Conservation (phyloP, 2,113 vertebrate genomes). For the Mobula birostris region DNA sequence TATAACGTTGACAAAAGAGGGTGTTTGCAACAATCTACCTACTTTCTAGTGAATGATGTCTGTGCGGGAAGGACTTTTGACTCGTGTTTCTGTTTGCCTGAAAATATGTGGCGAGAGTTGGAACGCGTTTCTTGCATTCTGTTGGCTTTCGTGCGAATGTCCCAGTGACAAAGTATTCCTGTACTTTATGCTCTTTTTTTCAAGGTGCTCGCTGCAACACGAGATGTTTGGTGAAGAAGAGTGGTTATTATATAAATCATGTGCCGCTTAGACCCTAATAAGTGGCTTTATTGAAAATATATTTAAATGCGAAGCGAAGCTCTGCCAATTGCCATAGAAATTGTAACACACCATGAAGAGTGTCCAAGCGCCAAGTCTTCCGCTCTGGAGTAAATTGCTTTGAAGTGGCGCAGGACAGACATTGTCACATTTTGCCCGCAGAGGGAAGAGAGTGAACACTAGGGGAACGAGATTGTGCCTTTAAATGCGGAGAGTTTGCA, state of each 20-base stretch:
- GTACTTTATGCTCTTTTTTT: not conserved
- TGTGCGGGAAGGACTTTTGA: not conserved
- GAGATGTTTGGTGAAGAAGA: not conserved
- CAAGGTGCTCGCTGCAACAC: not conserved
- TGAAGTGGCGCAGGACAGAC: conserved; percentile 82
- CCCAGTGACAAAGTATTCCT: not conserved
- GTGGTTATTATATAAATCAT: conserved; percentile 62
- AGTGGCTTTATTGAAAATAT: conserved; percentile 71
- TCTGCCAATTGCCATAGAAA: conserved; percentile 85
- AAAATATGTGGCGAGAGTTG: not conserved
- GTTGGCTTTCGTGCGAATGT: not conserved
- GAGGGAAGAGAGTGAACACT: conserved; percentile 70
- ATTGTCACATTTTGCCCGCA: conserved; percentile 83
- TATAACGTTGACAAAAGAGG: not conserved
- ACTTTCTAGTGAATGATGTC: not conserved
- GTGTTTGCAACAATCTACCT: not conserved
- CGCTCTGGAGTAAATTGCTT: conserved; percentile 77
- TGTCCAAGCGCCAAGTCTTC: conserved; percentile 80
- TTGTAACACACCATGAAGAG: conserved; percentile 88
- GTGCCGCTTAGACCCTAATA: conserved; percentile 76
- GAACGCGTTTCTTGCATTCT: not conserved
- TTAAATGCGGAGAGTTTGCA: conserved; percentile 80
- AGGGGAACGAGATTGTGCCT: conserved; percentile 69
- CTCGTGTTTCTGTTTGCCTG: not conserved
- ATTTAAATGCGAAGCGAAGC: conserved; percentile 78